A percentile compares a stretch with the other conserved stretches of the same genome.
Conservation (phyloP, 2,797 vertebrate genomes). For the Clarias fuscus region DNA sequence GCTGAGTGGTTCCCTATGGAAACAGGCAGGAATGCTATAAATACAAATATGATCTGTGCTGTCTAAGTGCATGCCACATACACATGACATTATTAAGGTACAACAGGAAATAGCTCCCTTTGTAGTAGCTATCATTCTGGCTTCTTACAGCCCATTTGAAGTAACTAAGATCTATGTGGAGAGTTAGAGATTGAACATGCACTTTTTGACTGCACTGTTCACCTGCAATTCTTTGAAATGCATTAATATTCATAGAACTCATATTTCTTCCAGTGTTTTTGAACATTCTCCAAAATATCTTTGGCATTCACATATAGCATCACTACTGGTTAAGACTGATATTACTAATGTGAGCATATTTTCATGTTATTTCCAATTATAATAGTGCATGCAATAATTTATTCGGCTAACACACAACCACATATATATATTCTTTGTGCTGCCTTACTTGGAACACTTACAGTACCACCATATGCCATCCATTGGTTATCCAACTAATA, state of each 20-base stretch:
- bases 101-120: conserved; percentile 68
- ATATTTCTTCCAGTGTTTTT: conserved; percentile 47
- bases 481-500: conserved; percentile 28
- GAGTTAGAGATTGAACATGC: conserved; percentile 71
- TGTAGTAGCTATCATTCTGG: conserved; percentile 70
- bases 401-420: conserved; percentile 29
- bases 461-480: conserved; percentile 34
- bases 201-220: conserved; percentile 56
- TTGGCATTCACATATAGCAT: conserved; percentile 60
- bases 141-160: conserved; percentile 69
- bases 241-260: conserved; percentile 65
- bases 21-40: conserved; percentile 73
- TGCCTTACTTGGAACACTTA: background rate
- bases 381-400: conserved; percentile 31
- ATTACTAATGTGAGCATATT: conserved; percentile 45
- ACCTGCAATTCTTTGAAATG: conserved; percentile 56
- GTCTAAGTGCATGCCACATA: conserved; percentile 64
- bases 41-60: conserved; percentile 70
- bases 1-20: conserved; percentile 68
- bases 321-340: conserved; percentile 54
- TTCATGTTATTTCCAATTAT: conserved; percentile 48
- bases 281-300: conserved; percentile 62
- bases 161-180: conserved; percentile 75
- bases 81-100: conserved; percentile 74
- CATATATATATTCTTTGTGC: background rate